These are phyloP conservation scores for Idris sp. DNA, from an alignment of 1,140 invertebrate species.

Conservation along the genomic window DNA sequence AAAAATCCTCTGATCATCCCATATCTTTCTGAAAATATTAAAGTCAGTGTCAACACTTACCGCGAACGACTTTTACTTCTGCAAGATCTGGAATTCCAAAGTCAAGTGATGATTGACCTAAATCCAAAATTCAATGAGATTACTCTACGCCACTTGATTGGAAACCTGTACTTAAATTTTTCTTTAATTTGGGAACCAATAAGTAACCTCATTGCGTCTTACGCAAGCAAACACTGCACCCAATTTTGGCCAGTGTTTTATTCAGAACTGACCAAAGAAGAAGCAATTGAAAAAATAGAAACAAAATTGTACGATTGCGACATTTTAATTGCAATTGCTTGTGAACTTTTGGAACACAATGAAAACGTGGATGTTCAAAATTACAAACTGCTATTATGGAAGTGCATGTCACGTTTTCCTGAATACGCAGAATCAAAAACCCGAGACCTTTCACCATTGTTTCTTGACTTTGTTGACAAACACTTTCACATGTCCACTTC, in stretches of 20 bases:
- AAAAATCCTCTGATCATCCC: slow-evolving; percentile 69
- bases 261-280: slow-evolving; percentile 78
- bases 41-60: slow-evolving; percentile 85
- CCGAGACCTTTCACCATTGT: slow-evolving; percentile 86
- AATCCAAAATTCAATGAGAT: slow-evolving; percentile 80
- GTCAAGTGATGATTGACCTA: slow-evolving; percentile 79
- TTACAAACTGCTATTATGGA: slow-evolving; percentile 89
- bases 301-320: slow-evolving; percentile 61
- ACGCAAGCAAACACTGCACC: slow-evolving; percentile 82
- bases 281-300: slow-evolving; percentile 56
- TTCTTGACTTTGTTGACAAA: slow-evolving; percentile 87
- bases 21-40: slow-evolving; percentile 82
- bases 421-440: slow-evolving; percentile 88
- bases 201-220: slow-evolving; percentile 84
- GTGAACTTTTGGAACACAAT: slow-evolving; percentile 66
- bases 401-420: slow-evolving; percentile 85
- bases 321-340: slow-evolving; percentile 58
- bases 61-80: slow-evolving; percentile 86
- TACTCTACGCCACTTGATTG: slow-evolving; percentile 87
- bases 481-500: slow-evolving; percentile 78
- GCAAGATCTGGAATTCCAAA: slow-evolving; percentile 84
- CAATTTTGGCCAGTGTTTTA: slow-evolving; percentile 89
- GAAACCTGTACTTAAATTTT: slow-evolving; percentile 91
- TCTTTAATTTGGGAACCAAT: slow-evolving; percentile 92
- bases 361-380: slow-evolving; percentile 85